Evolutionary conservation across 2,888 invertebrate species (phyloP).

Genomic region (Raillietiella orientalis): DNA sequence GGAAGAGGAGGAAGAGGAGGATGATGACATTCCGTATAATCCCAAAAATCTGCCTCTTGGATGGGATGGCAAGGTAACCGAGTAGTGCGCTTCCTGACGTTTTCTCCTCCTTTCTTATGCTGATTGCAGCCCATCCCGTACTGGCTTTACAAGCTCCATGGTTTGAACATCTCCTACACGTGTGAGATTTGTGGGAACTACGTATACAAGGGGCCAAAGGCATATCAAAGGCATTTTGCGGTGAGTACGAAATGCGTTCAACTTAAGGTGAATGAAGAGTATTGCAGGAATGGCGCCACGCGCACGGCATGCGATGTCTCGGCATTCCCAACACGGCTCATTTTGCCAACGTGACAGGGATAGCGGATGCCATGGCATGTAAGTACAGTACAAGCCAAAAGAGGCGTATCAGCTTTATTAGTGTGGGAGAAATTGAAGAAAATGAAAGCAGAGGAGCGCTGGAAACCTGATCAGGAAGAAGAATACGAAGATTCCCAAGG

Average conservation of each 20-base stretch:
- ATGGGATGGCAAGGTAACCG: conserved; percentile 77
- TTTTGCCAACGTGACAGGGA: conserved; percentile 96
- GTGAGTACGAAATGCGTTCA: conserved; percentile 12
- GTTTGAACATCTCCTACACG: conserved; percentile 89
- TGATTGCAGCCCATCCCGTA: conserved; percentile 35
- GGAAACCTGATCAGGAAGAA: conserved; percentile 87
- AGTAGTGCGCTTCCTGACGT: no score
- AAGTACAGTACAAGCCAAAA: conserved; percentile 14
- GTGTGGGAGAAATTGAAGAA: conserved; percentile 94
- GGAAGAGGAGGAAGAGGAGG: conserved; percentile 42
- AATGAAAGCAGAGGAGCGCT: conserved; percentile 77
- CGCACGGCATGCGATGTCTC: conserved; percentile 79
- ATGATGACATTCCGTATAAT: conserved; percentile 87
- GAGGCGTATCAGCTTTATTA: conserved; percentile 10
- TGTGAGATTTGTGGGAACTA: conserved; percentile 99
- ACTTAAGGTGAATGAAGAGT: conserved; percentile 1
- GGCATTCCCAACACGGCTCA: conserved; percentile 99
- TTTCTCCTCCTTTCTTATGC: conserved; percentile 6
- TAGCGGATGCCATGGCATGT: conserved; percentile 82
- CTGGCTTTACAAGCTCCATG: conserved; percentile 96
- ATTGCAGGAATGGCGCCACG: conserved; percentile 28
- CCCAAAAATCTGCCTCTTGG: conserved; percentile 96
- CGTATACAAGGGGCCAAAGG: conserved; percentile 89
- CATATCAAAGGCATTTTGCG: conserved; percentile 95
- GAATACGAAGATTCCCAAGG: conserved; percentile 96